Evolutionary conservation across 2,797 vertebrate species (phyloP), one percentile per base, ranked within the genome.

Genomic region (Pygocentrus nattereri): DNA sequence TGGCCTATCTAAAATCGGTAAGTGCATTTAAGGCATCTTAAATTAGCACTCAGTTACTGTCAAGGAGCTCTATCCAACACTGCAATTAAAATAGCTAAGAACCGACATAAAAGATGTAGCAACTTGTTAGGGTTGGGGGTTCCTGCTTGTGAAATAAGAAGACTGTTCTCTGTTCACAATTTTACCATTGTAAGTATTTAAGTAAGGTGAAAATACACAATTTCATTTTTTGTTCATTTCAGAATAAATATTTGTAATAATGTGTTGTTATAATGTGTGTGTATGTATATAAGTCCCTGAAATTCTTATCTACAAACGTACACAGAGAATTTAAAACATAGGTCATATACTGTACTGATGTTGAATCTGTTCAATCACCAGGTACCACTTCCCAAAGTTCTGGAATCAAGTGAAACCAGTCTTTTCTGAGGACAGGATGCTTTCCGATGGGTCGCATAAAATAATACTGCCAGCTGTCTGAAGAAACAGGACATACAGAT

Each of bases 1-100:
- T 99, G 0, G 98, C 98, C 38, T 98, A 96, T 69, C 97, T 99
- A 5, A 99, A 96, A 94, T 86, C 98, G n/a, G 98, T 99, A 67
- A 95, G 98, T 90, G 89, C 15, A 61, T 41, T 19, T 31, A 1
- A 56, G 1, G 25, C 19, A 30, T 78, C 59, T 47, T 30, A 64
- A 64, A 59, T 78, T 49, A 30, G 15, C n/a, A 65, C 23, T 65
- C 47, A 21, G 31, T 65, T 59, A 41, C 38, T 15, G 25, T 8
- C 23, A 67, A 31, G n/a, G 11, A 65, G 10, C 61, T 4, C 16
- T 34, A 15, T 52, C 23, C 2, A 76, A 18, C 15, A 68, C 16
- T 7, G 34, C 23, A 62, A 30, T 78, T 79, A 18, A 54, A 30
- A 70, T 19, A 54, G 54, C 47, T 12, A 18, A 21, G n/a, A 49